These are phyloP conservation scores for Petroica traversi DNA, from an alignment of 2,113 vertebrate species.

Conservation along the genomic window DNA sequence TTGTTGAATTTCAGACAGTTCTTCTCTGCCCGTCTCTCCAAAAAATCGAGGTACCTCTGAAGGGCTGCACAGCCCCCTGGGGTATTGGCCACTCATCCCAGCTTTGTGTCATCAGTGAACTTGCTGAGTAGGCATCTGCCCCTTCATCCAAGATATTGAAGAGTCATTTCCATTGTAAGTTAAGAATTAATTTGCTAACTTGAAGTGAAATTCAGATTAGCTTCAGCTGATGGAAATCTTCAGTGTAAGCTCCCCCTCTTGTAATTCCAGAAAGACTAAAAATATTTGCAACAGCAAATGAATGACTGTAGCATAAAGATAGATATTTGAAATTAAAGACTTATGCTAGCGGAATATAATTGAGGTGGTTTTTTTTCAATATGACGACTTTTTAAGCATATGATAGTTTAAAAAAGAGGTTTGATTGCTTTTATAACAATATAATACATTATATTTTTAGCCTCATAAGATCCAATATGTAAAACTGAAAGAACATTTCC, in stretches of 20 bases:
- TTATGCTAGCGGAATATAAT: not conserved
- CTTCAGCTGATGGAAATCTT: not conserved
- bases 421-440: not conserved
- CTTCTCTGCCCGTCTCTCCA: rapidly evolving
- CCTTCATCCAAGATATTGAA: not conserved
- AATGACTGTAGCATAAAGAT: not conserved
- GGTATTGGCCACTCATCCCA: not conserved
- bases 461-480: not conserved
- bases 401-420: not conserved
- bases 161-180: not conserved
- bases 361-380: not conserved
- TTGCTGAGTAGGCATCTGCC: not conserved
- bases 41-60: not conserved
- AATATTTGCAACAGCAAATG: not conserved
- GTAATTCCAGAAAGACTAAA: not conserved
- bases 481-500: not conserved
- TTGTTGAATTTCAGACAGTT: not conserved
- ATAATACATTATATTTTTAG: not conserved
- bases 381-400: not conserved
- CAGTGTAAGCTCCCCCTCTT: not conserved
- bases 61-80: not conserved
- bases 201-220: not conserved
- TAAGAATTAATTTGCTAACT: not conserved
- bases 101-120: not conserved
- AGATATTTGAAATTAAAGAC: not conserved